Base-by-base conservation (phyloP, 64 coral and sea anemone species). In the Montipora sp. region DNA sequence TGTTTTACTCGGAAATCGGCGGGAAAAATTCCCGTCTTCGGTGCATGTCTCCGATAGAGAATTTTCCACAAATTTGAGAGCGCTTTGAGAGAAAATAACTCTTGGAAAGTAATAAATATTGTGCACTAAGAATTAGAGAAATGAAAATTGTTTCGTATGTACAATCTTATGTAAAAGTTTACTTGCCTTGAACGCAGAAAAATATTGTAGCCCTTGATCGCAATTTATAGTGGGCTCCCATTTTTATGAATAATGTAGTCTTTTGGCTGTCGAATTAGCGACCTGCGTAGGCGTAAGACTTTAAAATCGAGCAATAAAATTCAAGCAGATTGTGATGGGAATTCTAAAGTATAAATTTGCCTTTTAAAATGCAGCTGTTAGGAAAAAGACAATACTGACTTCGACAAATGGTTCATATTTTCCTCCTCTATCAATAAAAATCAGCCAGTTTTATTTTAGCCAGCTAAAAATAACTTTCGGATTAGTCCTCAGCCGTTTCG, bases 301-400 rank as follows among this genome's bases (percentile, higher is more conserved):
- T 18, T 16, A 72, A 85, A 85, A 85, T 85, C 82, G 82, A 85
- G 82, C 61, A 85, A 85, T 85, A 85, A 85, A 85, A 50, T 85
- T 85, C 61, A 85, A 85, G 82, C 61, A 85, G 61, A n/a, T 59
- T 71, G 66, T 19, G 65, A 71, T 23, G 47, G 46, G 63, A 85
- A 72, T 85, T 85, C 82, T 85, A 13, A 68, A 85, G 68, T 85
- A 71, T 71, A 71, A 85, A 85, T 85, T 8, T 71, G 47, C 46
- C 65, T 50, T 21, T 36, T 67, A 49, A 85, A 85, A 50, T 85
- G 82, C 82, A 85, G 82, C 82, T 85, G 82, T 51, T 85, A 48
- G 16, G 5, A 85, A 67, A 45, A 45, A 71, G 21, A 71, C 46
- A 70, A 85, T 71, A 22, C 66, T 22, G 61, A 71, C 47, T 18